phyloP scores from a whole-genome alignment of 2,113 vertebrate genomes.

The Poeciliopsis occidentalis region DNA sequence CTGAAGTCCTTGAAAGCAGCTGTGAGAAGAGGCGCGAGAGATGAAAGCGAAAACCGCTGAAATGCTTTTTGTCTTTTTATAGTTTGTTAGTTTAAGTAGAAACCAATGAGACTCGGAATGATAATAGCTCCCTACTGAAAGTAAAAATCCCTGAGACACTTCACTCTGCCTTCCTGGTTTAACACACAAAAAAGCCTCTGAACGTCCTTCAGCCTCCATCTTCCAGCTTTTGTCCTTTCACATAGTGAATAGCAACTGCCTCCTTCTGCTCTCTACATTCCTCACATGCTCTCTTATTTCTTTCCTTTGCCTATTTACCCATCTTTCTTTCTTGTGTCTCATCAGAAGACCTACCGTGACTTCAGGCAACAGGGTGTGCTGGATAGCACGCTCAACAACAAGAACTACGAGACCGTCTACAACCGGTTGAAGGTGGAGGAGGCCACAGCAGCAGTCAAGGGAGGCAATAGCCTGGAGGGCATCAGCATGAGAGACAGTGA shows the following conservation, averaged over 20 bases:
- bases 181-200: slow-evolving; percentile 44
- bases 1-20: slow-evolving; percentile 59
- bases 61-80: slow-evolving; percentile 56
- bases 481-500: slow-evolving; percentile 97
- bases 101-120: slow-evolving; percentile 37
- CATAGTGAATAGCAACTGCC: slow-evolving; percentile 11
- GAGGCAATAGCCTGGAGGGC: slow-evolving; percentile 88
- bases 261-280: slow-evolving; percentile 35
- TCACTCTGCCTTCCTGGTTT: slow-evolving; percentile 22
- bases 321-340: background rate
- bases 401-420: slow-evolving; percentile 91
- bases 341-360: slow-evolving; percentile 94
- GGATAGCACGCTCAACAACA: slow-evolving; percentile 89
- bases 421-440: slow-evolving; percentile 92
- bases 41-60: slow-evolving; percentile 44
- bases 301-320: slow-evolving; percentile 7
- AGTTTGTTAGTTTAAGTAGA: slow-evolving; percentile 52
- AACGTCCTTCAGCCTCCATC: slow-evolving; percentile 57
- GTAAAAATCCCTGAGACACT: slow-evolving; percentile 33
- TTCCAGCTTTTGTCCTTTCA: slow-evolving; percentile 49
- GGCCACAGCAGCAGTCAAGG: slow-evolving; percentile 87
- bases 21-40: slow-evolving; percentile 30
- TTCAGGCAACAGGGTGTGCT: slow-evolving; percentile 93
- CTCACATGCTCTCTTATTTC: slow-evolving; percentile 34
- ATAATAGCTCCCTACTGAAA: slow-evolving; percentile 52